A percentile compares a stretch with the other conserved stretches of the same genome.
phyloP scores from a whole-genome alignment of 1,140 invertebrate genomes.

The Trinorchestia longiramus region DNA sequence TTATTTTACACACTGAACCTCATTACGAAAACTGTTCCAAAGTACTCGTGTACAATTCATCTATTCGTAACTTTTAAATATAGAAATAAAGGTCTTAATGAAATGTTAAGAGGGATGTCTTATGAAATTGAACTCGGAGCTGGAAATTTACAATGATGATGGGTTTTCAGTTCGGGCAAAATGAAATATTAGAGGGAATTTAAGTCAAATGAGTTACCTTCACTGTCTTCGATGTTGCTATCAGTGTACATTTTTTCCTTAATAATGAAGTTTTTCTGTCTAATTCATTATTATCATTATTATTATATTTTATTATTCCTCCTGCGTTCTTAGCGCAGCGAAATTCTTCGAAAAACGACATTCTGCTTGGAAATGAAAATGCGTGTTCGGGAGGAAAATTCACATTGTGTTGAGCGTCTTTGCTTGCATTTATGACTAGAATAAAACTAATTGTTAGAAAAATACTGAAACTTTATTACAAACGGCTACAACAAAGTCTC shows the following conservation, averaged over 20 bases:
- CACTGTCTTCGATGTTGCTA: background rate
- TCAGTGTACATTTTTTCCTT: background rate
- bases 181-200: no score
- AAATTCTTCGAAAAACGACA: background rate
- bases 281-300: background rate
- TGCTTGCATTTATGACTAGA: background rate
- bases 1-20: no score
- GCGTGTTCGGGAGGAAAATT: background rate
- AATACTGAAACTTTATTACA: no score
- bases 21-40: no score
- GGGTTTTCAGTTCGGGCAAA: no score
- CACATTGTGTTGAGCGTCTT: background rate
- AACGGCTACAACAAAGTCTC: no score
- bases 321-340: background rate
- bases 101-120: no score
- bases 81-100: no score
- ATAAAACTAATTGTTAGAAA: background rate
- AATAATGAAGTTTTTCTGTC: background rate
- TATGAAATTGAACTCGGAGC: no score
- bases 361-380: background rate
- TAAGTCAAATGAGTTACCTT: background rate
- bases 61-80: no score
- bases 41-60: no score
- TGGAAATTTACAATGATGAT: no score
- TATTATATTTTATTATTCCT: background rate